Percentiles rank a stretch among this genome's conserved stretches.
Conservation (phyloP, 1,140 invertebrate species). For the Danaus melanippus region DNA sequence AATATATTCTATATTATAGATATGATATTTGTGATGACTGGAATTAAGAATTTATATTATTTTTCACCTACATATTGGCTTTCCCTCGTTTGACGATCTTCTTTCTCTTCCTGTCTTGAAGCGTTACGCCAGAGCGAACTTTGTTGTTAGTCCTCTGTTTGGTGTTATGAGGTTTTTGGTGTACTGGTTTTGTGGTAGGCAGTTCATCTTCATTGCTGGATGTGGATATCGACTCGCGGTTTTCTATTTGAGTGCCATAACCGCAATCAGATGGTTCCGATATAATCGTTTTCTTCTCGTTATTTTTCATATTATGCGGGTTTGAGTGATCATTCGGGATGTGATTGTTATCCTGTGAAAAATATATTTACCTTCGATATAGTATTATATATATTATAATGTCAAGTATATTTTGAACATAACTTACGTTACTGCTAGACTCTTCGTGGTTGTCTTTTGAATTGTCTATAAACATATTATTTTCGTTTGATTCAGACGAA, state of each 20-base stretch:
- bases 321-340: background rate
- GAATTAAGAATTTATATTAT: background rate
- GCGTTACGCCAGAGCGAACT: conserved; percentile 28
- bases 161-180: conserved; percentile 75
- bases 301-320: conserved; percentile 11
- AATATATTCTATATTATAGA: conserved; percentile 15
- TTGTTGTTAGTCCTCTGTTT: conserved; percentile 54
- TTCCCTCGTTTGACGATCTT: conserved; percentile 79
- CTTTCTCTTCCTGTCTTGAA: conserved; percentile 75
- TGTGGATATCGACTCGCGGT: conserved; percentile 77
- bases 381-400: background rate
- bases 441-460: background rate
- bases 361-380: background rate
- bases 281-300: conserved; percentile 32
- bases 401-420: background rate
- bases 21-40: no score
- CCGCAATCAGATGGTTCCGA: conserved; percentile 75
- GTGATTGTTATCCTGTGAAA: conserved; percentile 6
- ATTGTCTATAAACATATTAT: background rate
- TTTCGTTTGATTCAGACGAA: background rate
- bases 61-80: conserved; percentile 74
- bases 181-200: conserved; percentile 74
- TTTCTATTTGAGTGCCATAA: conserved; percentile 78
- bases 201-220: conserved; percentile 81
- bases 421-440: conserved; percentile 5